These are phyloP conservation scores for Bradynema listronoti DNA, from an alignment of 1,140 invertebrate genomes.

Conservation along the genomic window DNA sequence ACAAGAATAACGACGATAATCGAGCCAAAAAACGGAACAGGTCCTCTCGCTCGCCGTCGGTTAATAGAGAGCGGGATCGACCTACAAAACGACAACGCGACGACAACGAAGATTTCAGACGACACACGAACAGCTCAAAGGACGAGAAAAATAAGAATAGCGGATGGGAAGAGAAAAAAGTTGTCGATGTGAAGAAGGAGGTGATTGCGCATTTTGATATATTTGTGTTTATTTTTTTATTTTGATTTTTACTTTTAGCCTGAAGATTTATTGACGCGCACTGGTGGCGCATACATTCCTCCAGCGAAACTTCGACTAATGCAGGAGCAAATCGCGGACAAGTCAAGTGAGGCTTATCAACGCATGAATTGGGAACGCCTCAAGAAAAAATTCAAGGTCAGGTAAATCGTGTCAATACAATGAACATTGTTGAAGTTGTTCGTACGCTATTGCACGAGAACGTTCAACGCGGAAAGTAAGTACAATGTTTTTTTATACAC, in stretches of 20 bases:
- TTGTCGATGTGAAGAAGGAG: too few species aligned
- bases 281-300: slow-evolving; percentile 75
- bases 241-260: background rate
- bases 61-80: too few species aligned
- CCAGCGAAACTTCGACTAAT: slow-evolving; percentile 86
- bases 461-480: slow-evolving; percentile 76
- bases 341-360: slow-evolving; percentile 80
- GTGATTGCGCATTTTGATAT: too few species aligned
- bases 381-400: slow-evolving; percentile 97
- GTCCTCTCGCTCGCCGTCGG: too few species aligned
- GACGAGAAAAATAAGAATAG: too few species aligned
- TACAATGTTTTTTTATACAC: too few species aligned
- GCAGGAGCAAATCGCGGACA: slow-evolving; percentile 83
- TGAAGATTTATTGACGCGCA: background rate
- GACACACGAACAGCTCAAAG: too few species aligned
- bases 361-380: slow-evolving; percentile 95
- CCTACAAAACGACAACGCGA: too few species aligned
- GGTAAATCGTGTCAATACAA: slow-evolving; percentile 94
- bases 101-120: too few species aligned
- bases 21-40: too few species aligned
- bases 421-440: slow-evolving; percentile 81
- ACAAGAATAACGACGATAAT: too few species aligned
- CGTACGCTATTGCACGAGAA: slow-evolving; percentile 87
- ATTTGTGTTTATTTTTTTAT: background rate
- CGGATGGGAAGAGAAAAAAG: too few species aligned